Percentiles rank a stretch among this genome's conserved stretches.
Evolutionary conservation across 2,888 invertebrate genomes (phyloP).

Genomic region (Cecidostiba fungosa): DNA sequence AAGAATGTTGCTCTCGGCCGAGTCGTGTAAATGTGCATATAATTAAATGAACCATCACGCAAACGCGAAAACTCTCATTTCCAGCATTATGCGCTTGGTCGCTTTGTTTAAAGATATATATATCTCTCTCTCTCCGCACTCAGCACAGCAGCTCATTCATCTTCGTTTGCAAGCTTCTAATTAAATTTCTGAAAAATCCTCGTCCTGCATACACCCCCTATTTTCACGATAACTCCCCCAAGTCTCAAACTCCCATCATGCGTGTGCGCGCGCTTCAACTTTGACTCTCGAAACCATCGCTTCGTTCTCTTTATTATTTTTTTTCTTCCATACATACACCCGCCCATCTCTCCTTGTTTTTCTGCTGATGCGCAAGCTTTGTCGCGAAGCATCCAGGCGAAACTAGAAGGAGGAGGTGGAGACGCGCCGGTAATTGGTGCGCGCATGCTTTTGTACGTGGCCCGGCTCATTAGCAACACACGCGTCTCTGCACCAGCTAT

Average conservation of each 20-base stretch:
- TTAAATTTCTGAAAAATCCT: constrained; percentile 25
- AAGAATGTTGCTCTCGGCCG: background rate
- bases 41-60: background rate
- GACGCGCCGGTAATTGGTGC: constrained; percentile 61
- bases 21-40: background rate
- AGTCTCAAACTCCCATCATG: background rate
- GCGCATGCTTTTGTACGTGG: constrained; percentile 61
- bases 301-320: background rate
- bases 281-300: background rate
- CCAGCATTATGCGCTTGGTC: background rate
- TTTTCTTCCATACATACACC: background rate
- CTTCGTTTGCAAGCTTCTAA: constrained; percentile 7
- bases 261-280: background rate
- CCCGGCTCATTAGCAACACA: constrained; percentile 66
- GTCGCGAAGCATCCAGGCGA: constrained; percentile 16
- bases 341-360: background rate
- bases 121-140: too few species aligned
- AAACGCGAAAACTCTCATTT: background rate
- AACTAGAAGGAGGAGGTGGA: constrained; percentile 13
- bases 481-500: constrained; percentile 30
- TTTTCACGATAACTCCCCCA: background rate
- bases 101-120: background rate
- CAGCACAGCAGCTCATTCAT: background rate
- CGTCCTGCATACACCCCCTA: background rate
- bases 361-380: background rate